These are phyloP conservation scores for Rattus norvegicus DNA, from an alignment of 2,113 vertebrate species.

Conservation along the genomic window GRCr8 NC_086025.1:24361501-24362000, in stretches of 20 bases:
- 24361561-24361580: conserved; percentile 14
- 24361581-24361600: conserved; percentile 16
- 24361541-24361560: neutral
- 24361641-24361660: conserved; percentile 60
- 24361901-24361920: neutral
- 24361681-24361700: conserved; percentile 47
- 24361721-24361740: conserved; percentile 55
- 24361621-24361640: conserved; percentile 69
- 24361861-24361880: conserved; percentile 39
- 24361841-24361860: neutral
- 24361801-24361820: neutral
- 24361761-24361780: conserved; percentile 53
- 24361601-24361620: conserved; percentile 68
- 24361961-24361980: neutral
- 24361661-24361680: conserved; percentile 33
- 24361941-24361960: neutral
- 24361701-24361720: conserved; percentile 62
- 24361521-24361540: conserved; percentile 37
- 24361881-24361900: neutral
- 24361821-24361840: neutral
- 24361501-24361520: conserved; percentile 53
- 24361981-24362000: neutral
- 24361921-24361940: neutral
- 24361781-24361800: conserved; percentile 61
- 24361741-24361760: conserved; percentile 66